A percentile compares a stretch with the other conserved stretches of the same genome.
Evolutionary conservation across 2,797 vertebrate genomes (phyloP).

Genomic region (Argyrosomus regius): DNA sequence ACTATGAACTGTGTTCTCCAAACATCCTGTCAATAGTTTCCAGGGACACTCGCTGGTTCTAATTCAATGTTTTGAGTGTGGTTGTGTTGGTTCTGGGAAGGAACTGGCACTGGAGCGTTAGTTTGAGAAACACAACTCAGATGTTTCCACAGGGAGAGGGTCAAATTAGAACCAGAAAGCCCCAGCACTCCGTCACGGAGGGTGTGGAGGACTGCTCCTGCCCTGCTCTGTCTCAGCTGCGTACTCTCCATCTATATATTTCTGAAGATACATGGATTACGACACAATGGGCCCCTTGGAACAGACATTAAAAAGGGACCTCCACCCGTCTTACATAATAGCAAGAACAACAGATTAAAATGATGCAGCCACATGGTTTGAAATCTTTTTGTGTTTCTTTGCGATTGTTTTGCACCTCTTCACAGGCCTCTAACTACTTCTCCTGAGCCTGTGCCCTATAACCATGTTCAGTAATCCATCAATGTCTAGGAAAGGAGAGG

Average conservation of each 20-base stretch:
- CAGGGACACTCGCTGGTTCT: conserved; percentile 13
- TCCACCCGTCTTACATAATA: not conserved
- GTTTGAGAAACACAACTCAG: conserved; percentile 33
- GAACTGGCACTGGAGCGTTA: conserved; percentile 26
- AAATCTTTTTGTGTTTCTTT: not conserved
- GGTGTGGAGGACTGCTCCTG: conserved; percentile 46
- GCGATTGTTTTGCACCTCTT: not conserved
- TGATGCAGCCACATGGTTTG: no score
- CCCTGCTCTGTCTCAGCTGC: conserved; percentile 7
- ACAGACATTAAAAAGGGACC: not conserved
- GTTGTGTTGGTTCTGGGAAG: conserved; percentile 29
- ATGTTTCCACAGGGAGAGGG: conserved; percentile 45
- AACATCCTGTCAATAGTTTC: conserved; percentile 9
- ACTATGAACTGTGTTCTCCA: not conserved
- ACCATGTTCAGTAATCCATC: not conserved
- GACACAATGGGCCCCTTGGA: not conserved
- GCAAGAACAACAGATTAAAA: not conserved
- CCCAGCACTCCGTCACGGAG: conserved; percentile 50
- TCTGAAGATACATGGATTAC: not conserved
- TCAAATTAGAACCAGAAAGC: conserved; percentile 68
- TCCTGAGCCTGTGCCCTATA: not conserved
- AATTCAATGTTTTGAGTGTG: not conserved
- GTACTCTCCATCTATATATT: not conserved
- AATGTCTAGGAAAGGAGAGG: not conserved
- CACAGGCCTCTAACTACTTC: no score